Percentiles rank a stretch among this genome's conserved stretches.
These are phyloP conservation scores for Dermochelys coriacea DNA, from an alignment of 2,797 vertebrate species.

Conservation along the genomic window DNA sequence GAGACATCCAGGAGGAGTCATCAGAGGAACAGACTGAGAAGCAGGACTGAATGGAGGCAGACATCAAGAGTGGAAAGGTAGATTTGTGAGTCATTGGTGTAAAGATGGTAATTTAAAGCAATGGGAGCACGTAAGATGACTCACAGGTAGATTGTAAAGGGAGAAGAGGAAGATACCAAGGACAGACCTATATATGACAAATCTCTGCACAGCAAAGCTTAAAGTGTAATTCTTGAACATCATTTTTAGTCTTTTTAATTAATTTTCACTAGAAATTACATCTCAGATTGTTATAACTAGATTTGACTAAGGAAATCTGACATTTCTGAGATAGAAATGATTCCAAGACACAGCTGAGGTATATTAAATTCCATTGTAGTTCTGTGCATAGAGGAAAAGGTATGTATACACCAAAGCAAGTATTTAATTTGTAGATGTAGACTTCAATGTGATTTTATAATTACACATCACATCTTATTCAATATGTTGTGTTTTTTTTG, in stretches of 20 bases:
- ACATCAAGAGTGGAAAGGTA: not conserved
- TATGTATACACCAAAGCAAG: not conserved
- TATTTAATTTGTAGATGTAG: not conserved
- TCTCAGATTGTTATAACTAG: not conserved
- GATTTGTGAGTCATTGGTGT: not conserved
- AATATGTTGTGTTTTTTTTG: conserved; percentile 52
- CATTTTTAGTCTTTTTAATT: conserved; percentile 20
- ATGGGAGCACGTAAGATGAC: not conserved
- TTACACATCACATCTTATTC: not conserved
- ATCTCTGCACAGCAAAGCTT: not conserved
- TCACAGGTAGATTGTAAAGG: not conserved
- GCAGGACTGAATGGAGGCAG: no score
- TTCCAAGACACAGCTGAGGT: not conserved
- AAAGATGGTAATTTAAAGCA: not conserved
- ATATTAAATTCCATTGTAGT: not conserved
- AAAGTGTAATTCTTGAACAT: conserved; percentile 4
- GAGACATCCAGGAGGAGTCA: not conserved
- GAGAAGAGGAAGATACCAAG: not conserved
- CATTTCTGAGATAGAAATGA: not conserved
- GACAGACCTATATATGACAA: not conserved
- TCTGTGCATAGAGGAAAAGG: not conserved
- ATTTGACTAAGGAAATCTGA: conserved; percentile 4
- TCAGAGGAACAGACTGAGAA: not conserved
- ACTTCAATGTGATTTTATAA: not conserved
- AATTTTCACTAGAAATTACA: not conserved